These are phyloP conservation scores for Neogobius melanostomus DNA, from an alignment of 2,113 vertebrate genomes.

Conservation along the genomic window DNA sequence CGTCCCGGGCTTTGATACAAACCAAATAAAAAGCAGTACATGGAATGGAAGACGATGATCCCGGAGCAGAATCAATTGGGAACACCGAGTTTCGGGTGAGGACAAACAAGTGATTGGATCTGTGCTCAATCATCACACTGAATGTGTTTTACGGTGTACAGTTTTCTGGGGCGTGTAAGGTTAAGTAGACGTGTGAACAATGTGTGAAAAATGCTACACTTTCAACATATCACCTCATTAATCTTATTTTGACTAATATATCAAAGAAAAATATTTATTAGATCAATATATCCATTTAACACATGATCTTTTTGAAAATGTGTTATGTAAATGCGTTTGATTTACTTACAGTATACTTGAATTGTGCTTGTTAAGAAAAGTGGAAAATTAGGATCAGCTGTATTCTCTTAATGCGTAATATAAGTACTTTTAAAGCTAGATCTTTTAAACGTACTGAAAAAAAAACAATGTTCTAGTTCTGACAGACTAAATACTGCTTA, in stretches of 20 bases:
- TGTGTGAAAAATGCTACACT: neutral
- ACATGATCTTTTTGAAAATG: too few relatives aligned
- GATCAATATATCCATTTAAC: too few relatives aligned
- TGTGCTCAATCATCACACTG: constrained; percentile 30
- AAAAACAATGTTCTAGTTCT: too few relatives aligned
- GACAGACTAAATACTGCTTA: too few relatives aligned
- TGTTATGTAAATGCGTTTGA: too few relatives aligned
- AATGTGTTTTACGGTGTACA: constrained; percentile 26
- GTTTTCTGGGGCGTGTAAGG: neutral
- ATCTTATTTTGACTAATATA: neutral
- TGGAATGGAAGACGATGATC: constrained; percentile 23
- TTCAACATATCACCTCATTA: neutral
- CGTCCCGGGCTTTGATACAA: constrained; percentile 17
- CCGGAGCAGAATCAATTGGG: constrained; percentile 31
- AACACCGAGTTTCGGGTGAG: constrained; percentile 39
- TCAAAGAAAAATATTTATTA: too few relatives aligned
- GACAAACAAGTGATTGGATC: constrained; percentile 36
- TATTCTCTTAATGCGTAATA: too few relatives aligned
- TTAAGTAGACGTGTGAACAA: neutral
- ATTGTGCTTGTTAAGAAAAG: too few relatives aligned
- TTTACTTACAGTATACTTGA: too few relatives aligned
- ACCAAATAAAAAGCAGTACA: constrained; percentile 42
- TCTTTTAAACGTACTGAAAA: too few relatives aligned
- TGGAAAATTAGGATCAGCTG: too few relatives aligned
- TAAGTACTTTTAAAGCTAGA: too few relatives aligned